Evolutionary conservation across 2,113 vertebrate genomes (phyloP), one percentile per base, ranked within the genome.

Genomic region (Phaethon lepturus): DNA sequence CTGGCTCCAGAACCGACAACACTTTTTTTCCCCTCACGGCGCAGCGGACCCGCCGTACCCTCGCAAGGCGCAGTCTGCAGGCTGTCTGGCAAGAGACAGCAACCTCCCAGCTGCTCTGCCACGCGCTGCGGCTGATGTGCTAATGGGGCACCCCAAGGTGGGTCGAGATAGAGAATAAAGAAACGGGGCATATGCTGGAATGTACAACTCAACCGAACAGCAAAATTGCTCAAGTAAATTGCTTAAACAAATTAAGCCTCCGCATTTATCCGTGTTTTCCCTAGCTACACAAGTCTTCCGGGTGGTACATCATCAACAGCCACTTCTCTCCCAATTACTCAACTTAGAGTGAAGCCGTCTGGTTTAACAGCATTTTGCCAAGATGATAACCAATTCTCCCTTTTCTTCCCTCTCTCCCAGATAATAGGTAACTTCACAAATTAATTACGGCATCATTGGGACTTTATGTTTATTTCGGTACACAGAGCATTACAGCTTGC

Each of bases 381-480:
- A 56, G 80, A 82, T 95, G 86, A 92, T 29, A 95, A 84, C 55
- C 17, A 22, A 76, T 47, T 73, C 60, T 45, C 28, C 77, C 60
- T 68, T n/a, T 58, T 18, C 53, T 56, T 71, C n/a, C 80, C 64
- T 74, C 95, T 95, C 88, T 91, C 76, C 75, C 67, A 85, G 71
- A 45, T 58, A 62, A 74, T 50, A 91, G 67, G 74, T 58, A 97
- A 92, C 68, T 85, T 87, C 91, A 74, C 95, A 83, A 82, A 79
- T 97, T 97, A 96, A 96, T 94, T 90, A 96, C 10, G 47, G 74
- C 93, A 96, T 95, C 95, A 67, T 52, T 29, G 59, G 92, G 92
- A 53, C 62, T 97, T 97, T 72, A 93, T 52, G 95, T 88, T 97
- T 97, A 87, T 88, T 86, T 88, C 52, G 58, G 90, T 53, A 79